Base-by-base conservation (phyloP, 2,797 vertebrate genomes). In the Nasua narica region DNA sequence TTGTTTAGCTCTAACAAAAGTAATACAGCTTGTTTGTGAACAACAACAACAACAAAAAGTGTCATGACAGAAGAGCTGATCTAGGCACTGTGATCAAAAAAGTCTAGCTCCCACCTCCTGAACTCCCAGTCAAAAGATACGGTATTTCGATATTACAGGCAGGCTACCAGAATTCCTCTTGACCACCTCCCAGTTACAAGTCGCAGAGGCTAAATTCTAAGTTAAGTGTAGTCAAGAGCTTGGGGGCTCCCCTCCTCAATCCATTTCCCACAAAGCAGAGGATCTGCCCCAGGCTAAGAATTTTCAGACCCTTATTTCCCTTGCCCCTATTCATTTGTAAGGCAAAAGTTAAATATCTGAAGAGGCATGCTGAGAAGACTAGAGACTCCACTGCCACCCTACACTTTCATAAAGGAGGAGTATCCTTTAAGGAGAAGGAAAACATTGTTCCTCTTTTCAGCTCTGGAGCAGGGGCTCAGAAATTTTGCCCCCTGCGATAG, bases 1-100 rank as follows among this genome's bases (percentile, higher is more conserved):
- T 79, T 72, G 11, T 56, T 84, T 65, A 40, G 5, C 62, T 95
- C 76, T 69, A 69, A 79, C 87, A 91, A 91, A 96, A 96, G 43
- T n/a, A 82, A 70, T 84, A 95, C 69, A 87, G 23, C 14, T 81
- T 40, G 13, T n/a, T 18, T 79, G 27, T 72, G 40, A 52, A 35
- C 43, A 0, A n/a, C n/a, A 25, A 43, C 43, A 70, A 70, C 0
- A 70, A 14, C 40, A 6, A 40, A 29, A 40, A 23, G 0, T 18
- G 7, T 60, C 7, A 25, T 43, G 8, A 62, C 8, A 77, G 32
- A 52, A 76, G 50, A 8, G 14, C 27, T 4, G 37, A 21, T 70
- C 10, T 35, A 50, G 43, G 15, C 29, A 88, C 14, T 7, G 11
- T 25, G 6, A 69, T 21, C 3, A 35, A 25, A 27, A 70, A 72